A percentile compares a stretch with the other conserved stretches of the same genome.
These are phyloP conservation scores for Dipus sagitta DNA, from an alignment of 2,797 vertebrate species.

Conservation along the genomic window DNA sequence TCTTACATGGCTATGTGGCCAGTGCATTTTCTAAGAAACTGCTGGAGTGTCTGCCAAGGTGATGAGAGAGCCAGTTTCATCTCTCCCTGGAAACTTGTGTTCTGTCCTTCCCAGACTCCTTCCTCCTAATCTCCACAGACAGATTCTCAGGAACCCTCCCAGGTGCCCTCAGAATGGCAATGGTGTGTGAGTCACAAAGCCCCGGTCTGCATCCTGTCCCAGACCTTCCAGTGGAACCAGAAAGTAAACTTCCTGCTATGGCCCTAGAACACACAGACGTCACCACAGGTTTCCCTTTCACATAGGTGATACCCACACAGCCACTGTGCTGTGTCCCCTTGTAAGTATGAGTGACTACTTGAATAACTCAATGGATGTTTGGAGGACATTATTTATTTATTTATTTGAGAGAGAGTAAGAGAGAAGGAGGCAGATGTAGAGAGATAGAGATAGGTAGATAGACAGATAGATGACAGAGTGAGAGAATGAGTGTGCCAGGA, in stretches of 20 bases:
- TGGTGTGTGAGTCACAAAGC: too few species aligned
- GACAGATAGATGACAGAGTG: too few species aligned
- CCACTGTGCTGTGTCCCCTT: rapidly evolving
- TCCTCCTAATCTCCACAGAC: conserved; percentile 68
- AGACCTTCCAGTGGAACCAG: too few species aligned
- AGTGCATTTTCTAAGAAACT: not conserved
- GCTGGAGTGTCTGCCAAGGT: not conserved
- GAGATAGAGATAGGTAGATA: too few species aligned
- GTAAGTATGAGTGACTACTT: too few species aligned
- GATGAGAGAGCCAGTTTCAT: conserved; percentile 67
- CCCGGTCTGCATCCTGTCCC: too few species aligned
- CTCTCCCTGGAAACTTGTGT: conserved; percentile 65
- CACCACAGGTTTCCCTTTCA: not conserved
- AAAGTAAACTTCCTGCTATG: too few species aligned
- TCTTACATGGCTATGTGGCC: not conserved
- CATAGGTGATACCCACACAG: rapidly evolving
- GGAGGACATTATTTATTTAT: too few species aligned
- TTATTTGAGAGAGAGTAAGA: too few species aligned
- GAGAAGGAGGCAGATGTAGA: too few species aligned
- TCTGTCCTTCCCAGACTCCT: conserved; percentile 74
- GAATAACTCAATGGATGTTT: not conserved
- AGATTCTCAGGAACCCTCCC: conserved; percentile 51
- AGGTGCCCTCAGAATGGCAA: conserved; percentile 63
- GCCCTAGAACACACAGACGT: too few species aligned
- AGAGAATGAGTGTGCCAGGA: too few species aligned